Evolutionary conservation across 2,113 vertebrate species (phyloP), one percentile per base, ranked within the genome.

Genomic region (Nothocercus julius): DNA sequence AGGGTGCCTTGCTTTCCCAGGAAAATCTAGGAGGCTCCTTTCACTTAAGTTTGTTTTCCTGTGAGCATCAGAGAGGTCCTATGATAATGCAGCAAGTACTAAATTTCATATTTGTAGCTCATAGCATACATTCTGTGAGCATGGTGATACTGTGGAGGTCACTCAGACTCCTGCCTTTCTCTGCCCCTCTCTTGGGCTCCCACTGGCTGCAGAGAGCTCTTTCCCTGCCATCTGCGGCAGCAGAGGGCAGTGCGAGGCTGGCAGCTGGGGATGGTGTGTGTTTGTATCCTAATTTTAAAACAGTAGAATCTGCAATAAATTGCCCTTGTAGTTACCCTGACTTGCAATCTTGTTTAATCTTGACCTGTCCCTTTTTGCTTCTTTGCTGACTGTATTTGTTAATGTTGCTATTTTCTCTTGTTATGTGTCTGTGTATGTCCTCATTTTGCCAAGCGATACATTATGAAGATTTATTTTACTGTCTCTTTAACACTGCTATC

Each of bases 391-490:
- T 51, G 3, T 81, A 51, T 78, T 73, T 86, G 72, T 84, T 89
- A 84, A 78, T 88, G 81, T 82, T 89, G 64, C 66, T 92, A 62
- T 79, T 83, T 90, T 82, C 15, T 20, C 36, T 76, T 59, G 56
- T 30, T 20, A 8, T 53, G 51, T 54, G 53, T 54, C 25, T 54
- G 25, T 62, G 13, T 86, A 92, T 92, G 90, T 72, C 36, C 54
- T 88, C 14, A 10, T 88, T 92, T 93, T 95, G 83, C 74, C 81
- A 90, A 90, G 85, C 78, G 51, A 84, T 94, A 78, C 7, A 38
- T 92, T 95, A 84, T 30, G 25, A 64, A 64, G 38, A 78, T 94
- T 85, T 77, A 67, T 91, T 93, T 89, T 92, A 61, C 51, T 79
- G 42, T 84, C 42, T 64, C 56, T 90, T 88, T 92, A 90, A 68